These are phyloP conservation scores for Drosophila subquinaria DNA, from an alignment of 2,888 invertebrate genomes.

Conservation along the genomic window DNA sequence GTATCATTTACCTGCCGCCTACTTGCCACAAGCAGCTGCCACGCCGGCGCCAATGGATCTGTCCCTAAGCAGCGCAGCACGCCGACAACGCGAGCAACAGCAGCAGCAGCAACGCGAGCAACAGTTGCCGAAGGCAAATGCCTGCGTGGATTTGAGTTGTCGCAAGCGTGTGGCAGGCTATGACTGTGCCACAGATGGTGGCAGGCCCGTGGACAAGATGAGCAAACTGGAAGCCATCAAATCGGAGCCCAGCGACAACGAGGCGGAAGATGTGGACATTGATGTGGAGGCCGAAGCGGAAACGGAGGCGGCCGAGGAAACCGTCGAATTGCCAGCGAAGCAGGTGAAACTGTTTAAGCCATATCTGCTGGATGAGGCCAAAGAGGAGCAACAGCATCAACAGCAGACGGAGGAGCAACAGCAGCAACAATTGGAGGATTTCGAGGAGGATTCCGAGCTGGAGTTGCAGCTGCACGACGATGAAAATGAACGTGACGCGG, in stretches of 20 bases:
- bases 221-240: constrained; percentile 68
- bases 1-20: constrained; percentile 45
- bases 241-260: constrained; percentile 57
- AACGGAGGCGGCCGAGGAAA: constrained; percentile 60
- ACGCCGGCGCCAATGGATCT: constrained; percentile 83
- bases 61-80: constrained; percentile 78
- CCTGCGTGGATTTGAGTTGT: constrained; percentile 81
- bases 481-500: constrained; percentile 54
- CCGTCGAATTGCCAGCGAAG: constrained; percentile 71
- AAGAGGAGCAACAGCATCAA: constrained; percentile 6
- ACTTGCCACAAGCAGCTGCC: constrained; percentile 44
- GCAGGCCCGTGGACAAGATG: constrained; percentile 73
- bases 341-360: constrained; percentile 92
- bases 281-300: constrained; percentile 63
- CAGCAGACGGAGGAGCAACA: background rate
- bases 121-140: constrained; percentile 41
- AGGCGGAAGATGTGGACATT: constrained; percentile 50
- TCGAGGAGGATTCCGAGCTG: constrained; percentile 27
- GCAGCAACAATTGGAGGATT: constrained; percentile 10
- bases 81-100: constrained; percentile 60
- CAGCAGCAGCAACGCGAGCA: constrained; percentile 48
- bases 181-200: constrained; percentile 26
- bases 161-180: constrained; percentile 77
- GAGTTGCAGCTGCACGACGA: constrained; percentile 41
- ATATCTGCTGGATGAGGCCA: constrained; percentile 89